Conservation (phyloP, 2,797 vertebrate genomes). For the Oreortyx pictus region DNA sequence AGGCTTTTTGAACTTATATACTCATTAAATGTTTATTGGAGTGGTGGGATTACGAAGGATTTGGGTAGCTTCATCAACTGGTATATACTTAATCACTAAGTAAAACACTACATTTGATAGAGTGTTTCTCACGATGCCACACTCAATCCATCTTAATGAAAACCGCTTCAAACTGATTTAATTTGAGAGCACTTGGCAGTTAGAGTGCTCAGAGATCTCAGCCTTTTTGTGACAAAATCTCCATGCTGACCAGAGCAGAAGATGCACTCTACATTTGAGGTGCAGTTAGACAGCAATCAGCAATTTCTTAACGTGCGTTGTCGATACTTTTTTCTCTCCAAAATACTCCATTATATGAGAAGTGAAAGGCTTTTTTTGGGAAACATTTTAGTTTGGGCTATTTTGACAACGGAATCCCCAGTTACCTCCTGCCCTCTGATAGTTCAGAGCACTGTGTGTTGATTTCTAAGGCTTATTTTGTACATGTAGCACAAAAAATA, state of each 20-base stretch:
- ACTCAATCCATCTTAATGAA: slow-evolving; percentile 99
- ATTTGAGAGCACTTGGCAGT: slow-evolving; percentile 87
- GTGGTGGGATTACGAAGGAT: slow-evolving; percentile 90
- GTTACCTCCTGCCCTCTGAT: neutral
- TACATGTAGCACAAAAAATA: neutral
- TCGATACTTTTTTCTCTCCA: neutral
- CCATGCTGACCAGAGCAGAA: slow-evolving; percentile 56
- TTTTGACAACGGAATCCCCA: neutral
- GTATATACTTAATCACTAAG: slow-evolving; percentile 99
- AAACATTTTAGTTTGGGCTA: neutral
- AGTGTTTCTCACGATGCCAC: slow-evolving; percentile 99
- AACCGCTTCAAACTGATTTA: slow-evolving; percentile 92
- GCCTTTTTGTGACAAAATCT: slow-evolving; percentile 76
- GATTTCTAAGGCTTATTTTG: neutral
- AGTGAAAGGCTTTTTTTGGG: neutral
- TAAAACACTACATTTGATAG: slow-evolving; percentile 99
- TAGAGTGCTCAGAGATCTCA: slow-evolving; percentile 71
- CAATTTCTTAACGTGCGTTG: slow-evolving; percentile 19
- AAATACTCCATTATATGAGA: neutral
- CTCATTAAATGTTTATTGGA: slow-evolving; percentile 96
- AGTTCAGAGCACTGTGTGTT: neutral
- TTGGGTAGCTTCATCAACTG: slow-evolving; percentile 93
- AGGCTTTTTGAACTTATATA: slow-evolving; percentile 86
- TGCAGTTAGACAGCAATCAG: slow-evolving; percentile 35
- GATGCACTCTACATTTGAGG: slow-evolving; percentile 9